A percentile compares a stretch with the other conserved stretches of the same genome.
Conservation (phyloP, 2,888 invertebrate genomes). For the Linyphia triangularis region DNA sequence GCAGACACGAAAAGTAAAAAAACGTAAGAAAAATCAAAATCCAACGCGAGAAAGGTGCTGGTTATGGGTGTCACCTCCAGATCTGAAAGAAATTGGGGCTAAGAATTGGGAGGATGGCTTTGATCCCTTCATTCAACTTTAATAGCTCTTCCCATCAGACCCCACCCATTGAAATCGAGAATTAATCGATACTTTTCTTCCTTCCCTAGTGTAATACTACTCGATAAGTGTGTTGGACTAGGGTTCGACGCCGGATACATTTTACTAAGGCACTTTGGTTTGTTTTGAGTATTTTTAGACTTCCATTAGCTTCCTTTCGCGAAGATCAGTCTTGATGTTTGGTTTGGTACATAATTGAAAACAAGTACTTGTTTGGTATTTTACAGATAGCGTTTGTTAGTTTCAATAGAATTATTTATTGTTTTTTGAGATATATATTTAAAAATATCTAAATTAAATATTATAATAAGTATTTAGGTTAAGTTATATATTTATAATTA, state of each 20-base stretch:
- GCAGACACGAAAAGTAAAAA: not conserved
- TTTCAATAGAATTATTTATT: no score
- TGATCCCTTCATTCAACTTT: constrained; percentile 58
- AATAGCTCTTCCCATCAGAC: constrained; percentile 36
- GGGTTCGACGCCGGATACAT: constrained; percentile 25
- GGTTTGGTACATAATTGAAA: no score
- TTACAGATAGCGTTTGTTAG: no score
- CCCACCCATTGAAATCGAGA: constrained; percentile 67
- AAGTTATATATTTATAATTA: no score
- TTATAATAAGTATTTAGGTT: no score
- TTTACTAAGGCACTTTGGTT: constrained; percentile 8
- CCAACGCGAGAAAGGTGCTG: not conserved
- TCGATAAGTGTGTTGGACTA: constrained; percentile 45
- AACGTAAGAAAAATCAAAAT: not conserved
- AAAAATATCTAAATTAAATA: no score
- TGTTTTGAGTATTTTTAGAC: not conserved
- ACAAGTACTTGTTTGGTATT: no score
- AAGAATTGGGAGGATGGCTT: constrained; percentile 10
- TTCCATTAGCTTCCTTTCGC: not conserved
- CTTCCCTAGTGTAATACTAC: constrained; percentile 31
- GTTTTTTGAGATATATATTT: no score
- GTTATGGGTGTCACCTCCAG: not conserved
- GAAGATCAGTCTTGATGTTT: no score
- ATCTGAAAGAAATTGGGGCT: not conserved
- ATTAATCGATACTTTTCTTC: constrained; percentile 56